Percentiles rank a stretch among this genome's conserved stretches.
Evolutionary conservation across 2,113 vertebrate genomes (phyloP).

Genomic region (Gavialis gangeticus): DNA sequence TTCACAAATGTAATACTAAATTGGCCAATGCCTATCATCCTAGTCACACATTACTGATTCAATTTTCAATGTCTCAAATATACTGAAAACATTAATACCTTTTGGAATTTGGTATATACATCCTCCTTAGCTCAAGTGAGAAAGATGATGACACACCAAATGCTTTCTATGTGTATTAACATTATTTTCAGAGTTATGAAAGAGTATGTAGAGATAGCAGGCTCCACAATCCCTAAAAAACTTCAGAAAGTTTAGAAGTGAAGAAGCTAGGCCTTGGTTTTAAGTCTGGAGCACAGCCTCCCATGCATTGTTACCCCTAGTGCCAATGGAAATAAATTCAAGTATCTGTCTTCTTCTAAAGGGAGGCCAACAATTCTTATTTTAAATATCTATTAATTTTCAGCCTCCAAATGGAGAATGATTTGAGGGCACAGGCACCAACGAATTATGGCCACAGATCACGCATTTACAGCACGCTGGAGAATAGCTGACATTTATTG

Average conservation of each 20-base stretch:
- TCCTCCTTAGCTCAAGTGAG: neutral
- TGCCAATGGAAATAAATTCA: neutral
- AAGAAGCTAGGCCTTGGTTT: neutral
- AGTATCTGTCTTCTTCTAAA: neutral
- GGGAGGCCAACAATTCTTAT: neutral
- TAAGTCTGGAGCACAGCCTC: neutral
- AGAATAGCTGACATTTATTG: neutral
- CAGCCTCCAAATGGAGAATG: neutral
- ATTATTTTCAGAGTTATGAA: neutral
- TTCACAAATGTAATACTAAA: neutral
- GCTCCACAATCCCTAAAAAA: rapidly evolving
- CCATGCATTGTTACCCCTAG: neutral
- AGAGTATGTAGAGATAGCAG: neutral
- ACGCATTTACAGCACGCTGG: neutral
- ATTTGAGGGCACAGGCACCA: neutral
- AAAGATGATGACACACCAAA: neutral
- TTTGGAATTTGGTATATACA: neutral
- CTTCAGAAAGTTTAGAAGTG: neutral
- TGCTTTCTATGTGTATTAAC: neutral
- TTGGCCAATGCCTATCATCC: neutral
- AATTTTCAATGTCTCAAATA: neutral
- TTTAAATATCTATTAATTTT: neutral
- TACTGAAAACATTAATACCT: neutral
- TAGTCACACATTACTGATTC: neutral
- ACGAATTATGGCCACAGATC: neutral